Conservation (phyloP, 2,888 invertebrate genomes). For the Thymelicus sylvestris region DNA sequence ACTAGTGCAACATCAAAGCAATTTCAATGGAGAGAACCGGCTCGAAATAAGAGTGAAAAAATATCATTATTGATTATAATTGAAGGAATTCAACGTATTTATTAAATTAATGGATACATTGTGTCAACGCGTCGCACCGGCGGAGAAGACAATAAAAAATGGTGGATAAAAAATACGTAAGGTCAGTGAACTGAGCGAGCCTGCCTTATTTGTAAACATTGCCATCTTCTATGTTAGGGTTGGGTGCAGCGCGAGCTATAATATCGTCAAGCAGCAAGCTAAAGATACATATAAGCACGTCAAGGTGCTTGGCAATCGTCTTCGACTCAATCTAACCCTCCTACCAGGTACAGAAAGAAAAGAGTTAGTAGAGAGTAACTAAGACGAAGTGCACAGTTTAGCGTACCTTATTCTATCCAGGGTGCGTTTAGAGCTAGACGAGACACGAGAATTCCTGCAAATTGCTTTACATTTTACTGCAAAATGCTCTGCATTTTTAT, state of each 20-base stretch:
- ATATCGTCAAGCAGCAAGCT: not conserved
- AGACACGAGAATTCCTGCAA: too few relatives aligned
- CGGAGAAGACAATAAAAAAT: conserved; percentile 42
- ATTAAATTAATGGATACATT: conserved; percentile 43
- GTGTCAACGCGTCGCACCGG: conserved; percentile 42
- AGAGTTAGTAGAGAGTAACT: not conserved
- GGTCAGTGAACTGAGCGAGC: conserved; percentile 60
- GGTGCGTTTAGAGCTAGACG: too few relatives aligned
- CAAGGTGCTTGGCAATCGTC: too few relatives aligned
- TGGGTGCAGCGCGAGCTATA: conserved; percentile 44
- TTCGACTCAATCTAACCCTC: too few relatives aligned
- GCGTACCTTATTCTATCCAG: too few relatives aligned
- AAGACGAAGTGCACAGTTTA: too few relatives aligned
- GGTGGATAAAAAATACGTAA: conserved; percentile 44
- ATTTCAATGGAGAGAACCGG: conserved; percentile 2
- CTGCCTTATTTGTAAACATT: conserved; percentile 77
- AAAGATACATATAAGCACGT: not conserved
- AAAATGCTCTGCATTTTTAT: too few relatives aligned
- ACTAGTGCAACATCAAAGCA: conserved; percentile 1
- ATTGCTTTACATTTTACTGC: too few relatives aligned
- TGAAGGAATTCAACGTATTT: conserved; percentile 38
- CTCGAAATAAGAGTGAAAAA: conserved; percentile 26
- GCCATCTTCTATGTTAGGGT: conserved; percentile 48
- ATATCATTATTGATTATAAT: conserved; percentile 37
- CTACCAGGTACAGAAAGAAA: not conserved